Base-by-base conservation (phyloP, 64 coral and sea anemone genomes). In the Dendrophyllia cribrosa region DNA sequence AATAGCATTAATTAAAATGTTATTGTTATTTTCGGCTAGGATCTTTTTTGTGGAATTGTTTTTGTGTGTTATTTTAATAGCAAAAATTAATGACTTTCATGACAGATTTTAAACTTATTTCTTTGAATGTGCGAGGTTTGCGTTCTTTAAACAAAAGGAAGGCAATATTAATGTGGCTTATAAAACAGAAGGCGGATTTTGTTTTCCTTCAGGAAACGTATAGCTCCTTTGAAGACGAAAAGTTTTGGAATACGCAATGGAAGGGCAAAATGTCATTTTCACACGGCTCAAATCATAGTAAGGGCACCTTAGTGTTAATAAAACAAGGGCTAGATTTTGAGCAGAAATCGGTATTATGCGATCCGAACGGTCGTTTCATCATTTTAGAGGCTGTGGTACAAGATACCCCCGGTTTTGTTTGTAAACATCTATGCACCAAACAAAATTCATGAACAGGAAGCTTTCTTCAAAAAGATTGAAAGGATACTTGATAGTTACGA, bases 161-260 rank as follows among this genome's bases (percentile, higher is more conserved):
- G 69, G 82, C 75, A 24, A 10, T 95, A 66, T 90, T 95, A 59
- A 69, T 70, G 45, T 95, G 93, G 79, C 16, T 85, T 26, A 74
- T 71, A 10, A 66, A 90, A 53, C 93, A 95, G 90, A 90, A 49
- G 22, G 92, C 92, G 64, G 87, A 94, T 43, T 89, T 89, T 66
- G 55, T 80, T 46, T 93, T 93, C 63, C 48, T 93, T 20, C 92
- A 93, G 79, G 85, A 93, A 81, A 88, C 86, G 5, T 75, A 93
- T 50, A 93, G 92, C 55, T 88, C 61, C 24, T 11, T 52, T 43
- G 92, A 93, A 71, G 19, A 53, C 9, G 85, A 88, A 93, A 81
- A 71, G n/a, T 70, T 80, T 15, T 93, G 92, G 85, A 72, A 93
- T 72, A 70, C 66, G 92, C 61, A 88, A 58, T 93, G 86, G 76